Evolutionary conservation across 1,140 invertebrate species (phyloP).

Genomic region (Pachypeltis micranthus): DNA sequence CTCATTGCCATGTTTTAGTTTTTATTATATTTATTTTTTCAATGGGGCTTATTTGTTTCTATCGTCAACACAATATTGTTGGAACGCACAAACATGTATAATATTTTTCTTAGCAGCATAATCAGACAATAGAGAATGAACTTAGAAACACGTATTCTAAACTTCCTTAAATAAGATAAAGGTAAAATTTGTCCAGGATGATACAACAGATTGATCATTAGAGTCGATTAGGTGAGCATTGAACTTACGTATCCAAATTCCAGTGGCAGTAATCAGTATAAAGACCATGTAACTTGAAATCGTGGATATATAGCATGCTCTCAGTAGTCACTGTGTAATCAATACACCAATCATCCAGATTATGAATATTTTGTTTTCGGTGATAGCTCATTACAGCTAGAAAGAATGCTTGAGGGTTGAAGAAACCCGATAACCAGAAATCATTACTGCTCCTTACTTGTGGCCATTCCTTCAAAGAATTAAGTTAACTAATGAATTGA

Average conservation of each 20-base stretch:
- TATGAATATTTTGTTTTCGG: neutral
- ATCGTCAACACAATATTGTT: neutral
- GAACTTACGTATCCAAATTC: neutral
- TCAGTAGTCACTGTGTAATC: neutral
- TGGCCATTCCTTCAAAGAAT: neutral
- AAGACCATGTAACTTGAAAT: neutral
- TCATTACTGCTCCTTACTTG: neutral
- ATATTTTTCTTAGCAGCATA: neutral
- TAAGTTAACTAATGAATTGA: no score
- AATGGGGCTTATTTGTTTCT: no score
- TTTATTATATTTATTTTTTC: no score
- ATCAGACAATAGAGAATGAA: neutral
- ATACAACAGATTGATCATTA: neutral
- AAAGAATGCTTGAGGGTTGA: constrained; percentile 85
- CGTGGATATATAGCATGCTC: neutral
- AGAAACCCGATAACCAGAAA: constrained; percentile 90
- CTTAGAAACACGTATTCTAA: neutral
- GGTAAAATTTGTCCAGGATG: neutral
- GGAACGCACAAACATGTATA: neutral
- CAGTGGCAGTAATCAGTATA: neutral
- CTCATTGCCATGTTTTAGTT: no score
- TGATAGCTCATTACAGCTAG: constrained; percentile 55
- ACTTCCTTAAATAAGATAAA: neutral
- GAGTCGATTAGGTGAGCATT: neutral
- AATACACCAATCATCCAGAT: neutral